Evolutionary conservation across 1,140 invertebrate species (phyloP).

Genomic region (Euwallacea similis): DNA sequence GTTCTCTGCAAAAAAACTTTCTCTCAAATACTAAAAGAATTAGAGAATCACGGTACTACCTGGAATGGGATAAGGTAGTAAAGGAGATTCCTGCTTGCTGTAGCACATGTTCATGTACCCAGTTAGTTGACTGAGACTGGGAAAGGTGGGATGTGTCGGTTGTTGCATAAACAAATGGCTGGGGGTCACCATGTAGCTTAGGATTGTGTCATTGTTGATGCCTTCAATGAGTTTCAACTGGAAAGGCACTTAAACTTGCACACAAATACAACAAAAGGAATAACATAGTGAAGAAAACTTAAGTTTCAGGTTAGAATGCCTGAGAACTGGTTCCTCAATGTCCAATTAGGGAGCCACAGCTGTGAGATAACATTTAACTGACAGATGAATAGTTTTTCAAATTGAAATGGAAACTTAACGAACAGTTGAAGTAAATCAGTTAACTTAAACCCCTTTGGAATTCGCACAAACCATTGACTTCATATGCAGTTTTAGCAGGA

Average conservation of each 20-base stretch:
- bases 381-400: background rate
- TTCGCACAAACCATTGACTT: too few species aligned
- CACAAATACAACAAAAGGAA: slow-evolving; percentile 5
- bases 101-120: slow-evolving; percentile 72
- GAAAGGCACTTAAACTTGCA: slow-evolving; percentile 42
- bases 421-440: background rate
- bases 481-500: too few species aligned
- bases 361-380: too few species aligned
- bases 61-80: slow-evolving; percentile 64
- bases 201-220: slow-evolving; percentile 88
- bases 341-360: too few species aligned
- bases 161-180: slow-evolving; percentile 92
- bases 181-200: slow-evolving; percentile 81
- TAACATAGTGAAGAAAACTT: background rate
- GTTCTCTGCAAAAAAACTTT: slow-evolving; percentile 61
- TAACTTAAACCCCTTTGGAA: background rate
- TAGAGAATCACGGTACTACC: slow-evolving; percentile 53
- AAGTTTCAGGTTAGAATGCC: background rate
- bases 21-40: background rate
- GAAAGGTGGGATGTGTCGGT: slow-evolving; percentile 89
- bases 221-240: slow-evolving; percentile 84
- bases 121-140: slow-evolving; percentile 75
- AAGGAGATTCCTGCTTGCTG: slow-evolving; percentile 63
- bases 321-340: too few species aligned
- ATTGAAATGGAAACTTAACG: slow-evolving; percentile 3